Evolutionary conservation across 2,888 invertebrate genomes (phyloP).

Genomic region (Anaspis maculata): DNA sequence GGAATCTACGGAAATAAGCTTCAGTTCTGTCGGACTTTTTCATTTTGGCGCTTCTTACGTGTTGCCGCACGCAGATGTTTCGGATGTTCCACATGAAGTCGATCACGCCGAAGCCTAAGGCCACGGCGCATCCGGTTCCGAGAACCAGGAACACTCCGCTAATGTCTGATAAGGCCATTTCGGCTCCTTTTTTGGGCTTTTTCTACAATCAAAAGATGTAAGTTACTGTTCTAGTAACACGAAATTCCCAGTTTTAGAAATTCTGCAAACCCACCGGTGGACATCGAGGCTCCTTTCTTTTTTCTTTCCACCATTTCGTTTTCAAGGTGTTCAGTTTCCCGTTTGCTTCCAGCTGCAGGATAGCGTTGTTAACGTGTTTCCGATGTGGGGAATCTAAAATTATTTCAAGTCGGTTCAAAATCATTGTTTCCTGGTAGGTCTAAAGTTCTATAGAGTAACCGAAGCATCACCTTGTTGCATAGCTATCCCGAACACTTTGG

Average conservation of each 20-base stretch:
- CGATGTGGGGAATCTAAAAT: no score
- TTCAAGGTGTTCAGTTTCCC: conserved; percentile 72
- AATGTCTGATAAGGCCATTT: conserved; percentile 75
- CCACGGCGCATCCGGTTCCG: conserved; percentile 60
- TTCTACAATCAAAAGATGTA: no score
- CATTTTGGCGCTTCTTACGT: conserved; percentile 44
- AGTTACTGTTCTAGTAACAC: no score
- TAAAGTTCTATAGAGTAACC: no score
- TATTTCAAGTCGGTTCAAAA: no score
- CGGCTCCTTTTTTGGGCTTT: no score
- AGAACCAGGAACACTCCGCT: conserved; percentile 88
- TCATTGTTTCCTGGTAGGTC: no score
- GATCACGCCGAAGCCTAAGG: conserved; percentile 65
- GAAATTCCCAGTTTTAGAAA: no score
- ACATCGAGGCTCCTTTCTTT: conserved; percentile 5
- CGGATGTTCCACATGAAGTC: conserved; percentile 83
- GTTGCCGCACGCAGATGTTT: conserved; percentile 67
- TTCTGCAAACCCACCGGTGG: conserved; percentile 4
- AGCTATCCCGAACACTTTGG: conserved; percentile 87
- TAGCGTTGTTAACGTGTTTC: conserved; percentile 80
- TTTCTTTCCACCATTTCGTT: conserved; percentile 77
- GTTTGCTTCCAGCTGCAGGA: conserved; percentile 82
- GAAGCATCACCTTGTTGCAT: no score
- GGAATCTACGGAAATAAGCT: conserved; percentile 52
- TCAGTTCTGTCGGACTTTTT: conserved; percentile 1